Base-by-base conservation (phyloP, 2,888 invertebrate species). In the Aelia acuminata region DNA sequence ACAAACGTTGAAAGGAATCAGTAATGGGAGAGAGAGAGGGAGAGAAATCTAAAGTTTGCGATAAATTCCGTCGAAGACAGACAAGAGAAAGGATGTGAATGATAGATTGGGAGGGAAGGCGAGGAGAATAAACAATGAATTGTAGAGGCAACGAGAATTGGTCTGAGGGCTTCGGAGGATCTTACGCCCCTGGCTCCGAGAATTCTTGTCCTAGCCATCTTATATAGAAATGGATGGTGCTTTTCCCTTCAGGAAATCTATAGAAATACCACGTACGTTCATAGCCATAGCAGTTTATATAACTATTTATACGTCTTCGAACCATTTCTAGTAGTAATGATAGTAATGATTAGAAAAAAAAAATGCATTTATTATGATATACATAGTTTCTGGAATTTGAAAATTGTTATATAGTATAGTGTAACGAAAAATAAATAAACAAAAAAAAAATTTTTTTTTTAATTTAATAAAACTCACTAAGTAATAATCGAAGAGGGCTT, bases 91-190 rank as follows among this genome's bases (percentile, higher is more conserved):
- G 39, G 75, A 43, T 22, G 75, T 75, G 75, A 75, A 75, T 75
- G 75, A 75, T 75, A 75, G 43, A 75, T 75, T 75, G 75, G 75
- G 43, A 75, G 75, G 75, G 11, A 75, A 43, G 75, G 39, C 43
- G 75, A 43, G 35, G 75, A 20, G 75, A 75, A 75, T 75, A 39
- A 75, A 75, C 75, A 75, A 75, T 75, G 75, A 75, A 75, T 75
- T 75, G 75, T 75, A 75, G 75, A 75, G 10, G 35, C 43, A 75
- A 35, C 43, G 75, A 43, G 43, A 75, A 75, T 75, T 75, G 75
- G 75, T 20, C 39, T 75, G 8, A 22, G 39, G 43, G 43, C 39
- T 75, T 20, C 20, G 39, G 20, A 18, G 4, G 39, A 2, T 75
- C 75, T 39, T 75, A 57, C 13, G 22, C 57, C 57, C 57, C 26